Base-by-base conservation (phyloP, 2,888 invertebrate species). In the Andricus curvator region DNA sequence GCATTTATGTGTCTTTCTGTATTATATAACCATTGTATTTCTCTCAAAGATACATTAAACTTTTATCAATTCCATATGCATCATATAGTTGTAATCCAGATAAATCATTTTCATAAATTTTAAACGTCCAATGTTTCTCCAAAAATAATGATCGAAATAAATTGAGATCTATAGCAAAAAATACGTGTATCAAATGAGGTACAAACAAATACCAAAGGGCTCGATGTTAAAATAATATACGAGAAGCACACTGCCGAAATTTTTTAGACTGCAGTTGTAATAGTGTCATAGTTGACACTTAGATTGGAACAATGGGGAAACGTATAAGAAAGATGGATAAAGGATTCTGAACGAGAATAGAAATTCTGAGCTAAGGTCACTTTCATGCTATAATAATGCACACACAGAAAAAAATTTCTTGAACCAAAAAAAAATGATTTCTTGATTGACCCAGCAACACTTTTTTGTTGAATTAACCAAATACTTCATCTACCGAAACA, bases 221-320 rank as follows among this genome's bases (percentile, higher is more conserved):
- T 44, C 29, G 6, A 78, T 33, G 51, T 78, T 76, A 25, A 80
- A 76, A 79, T 78, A 68, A 88, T 86, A 84, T 84, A 83, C 83
- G 86, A 82, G 78, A 85, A 89, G 88, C 88, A 88, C 91, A 91
- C 91, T 91, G 90, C 90, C 90, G 88, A 88, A 89, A 89, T 90
- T 90, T 90, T 90, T 84, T 88, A 89, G 89, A 86, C 88, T 88
- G 85, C 86, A 88, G 86, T 89, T 90, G 84, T 87, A 88, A 87
- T 86, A 85, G 20, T 56, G 44, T 56, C 11, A 74, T 29, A 70
- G 48, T 56, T 29, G 48, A 56, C 11, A 48, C 22, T 33, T n/a
- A 22, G 15, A 48, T 22, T 25, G 22, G 25, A 62, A 62, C 15
- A 62, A 62, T 62, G 62, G 22, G 62, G 37, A 33, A 74, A 74